Conservation (phyloP, 2,113 vertebrate species). For the Otis tarda region DNA sequence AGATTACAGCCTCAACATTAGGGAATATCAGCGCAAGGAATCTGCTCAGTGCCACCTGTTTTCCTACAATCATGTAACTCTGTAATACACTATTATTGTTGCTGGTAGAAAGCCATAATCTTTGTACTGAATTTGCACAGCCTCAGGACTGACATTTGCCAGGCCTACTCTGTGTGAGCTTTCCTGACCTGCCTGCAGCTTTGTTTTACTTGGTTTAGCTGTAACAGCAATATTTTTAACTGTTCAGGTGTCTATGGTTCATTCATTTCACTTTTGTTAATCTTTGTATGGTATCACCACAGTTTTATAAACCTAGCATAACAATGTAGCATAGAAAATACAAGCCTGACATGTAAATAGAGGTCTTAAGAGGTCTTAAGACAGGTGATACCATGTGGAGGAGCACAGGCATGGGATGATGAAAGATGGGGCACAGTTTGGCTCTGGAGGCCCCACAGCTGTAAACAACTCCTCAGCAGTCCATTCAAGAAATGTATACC, state of each 20-base stretch:
- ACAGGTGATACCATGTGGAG: background rate
- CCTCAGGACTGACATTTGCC: background rate
- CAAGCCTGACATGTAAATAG: background rate
- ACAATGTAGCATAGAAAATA: background rate
- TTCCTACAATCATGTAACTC: background rate
- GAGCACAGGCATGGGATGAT: background rate
- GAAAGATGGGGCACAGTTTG: background rate
- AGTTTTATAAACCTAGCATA: background rate
- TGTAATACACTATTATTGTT: background rate
- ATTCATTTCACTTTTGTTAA: background rate
- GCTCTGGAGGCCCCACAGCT: background rate
- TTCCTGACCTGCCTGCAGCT: background rate
- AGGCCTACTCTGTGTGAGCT: background rate
- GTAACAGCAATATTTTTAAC: background rate
- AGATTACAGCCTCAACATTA: background rate
- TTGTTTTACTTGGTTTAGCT: background rate
- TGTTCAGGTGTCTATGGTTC: background rate
- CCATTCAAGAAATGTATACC: background rate
- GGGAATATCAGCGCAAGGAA: background rate
- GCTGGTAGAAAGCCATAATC: background rate
- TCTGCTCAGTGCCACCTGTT: slow-evolving; percentile 5
- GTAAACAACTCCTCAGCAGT: background rate
- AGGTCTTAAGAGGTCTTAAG: background rate
- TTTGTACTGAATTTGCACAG: background rate
- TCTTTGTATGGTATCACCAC: background rate